Evolutionary conservation across 2,888 invertebrate species (phyloP), one percentile per base, ranked within the genome.

Genomic region (Eilema caniola): DNA sequence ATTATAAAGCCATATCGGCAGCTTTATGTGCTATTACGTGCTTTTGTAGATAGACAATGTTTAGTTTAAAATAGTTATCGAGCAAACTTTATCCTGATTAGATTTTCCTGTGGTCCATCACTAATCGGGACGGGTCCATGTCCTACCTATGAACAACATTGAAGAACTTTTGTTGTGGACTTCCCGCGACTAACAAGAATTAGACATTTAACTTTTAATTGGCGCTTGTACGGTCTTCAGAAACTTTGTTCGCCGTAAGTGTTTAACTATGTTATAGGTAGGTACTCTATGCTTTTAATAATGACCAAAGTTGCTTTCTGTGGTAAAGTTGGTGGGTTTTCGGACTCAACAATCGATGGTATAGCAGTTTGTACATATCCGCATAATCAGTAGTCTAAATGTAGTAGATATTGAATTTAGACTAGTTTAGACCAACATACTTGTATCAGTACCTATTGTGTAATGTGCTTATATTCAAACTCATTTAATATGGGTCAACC

Each of bases 141-240:
- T 86, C 84, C 75, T 87, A 89, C 86, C 89, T 88, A 86, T 85
- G 83, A 81, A 76, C 70, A 83, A 85, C 83, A 84, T 78, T 84
- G 85, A 87, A 88, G 87, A 93, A 93, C 90, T 92, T 93, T 89
- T 85, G 93, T 92, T 92, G 87, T 88, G 89, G 91, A 92, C 91
- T 93, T 93, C 88, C 92, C 88, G 88, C 89, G 87, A 91, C 90
- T 92, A 91, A 95, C 95, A 95, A 95, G 95, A 94, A 94, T 94
- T 93, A 94, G 93, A 92, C 95, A 95, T 95, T 95, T 93, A 95
- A 95, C 94, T 95, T 95, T 95, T 95, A 95, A 95, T 95, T 95
- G 95, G 94, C 87, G 93, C 93, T 94, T 94, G 95, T 95, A 91
- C 90, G 91, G 91, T 93, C 90, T 93, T 94, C 92, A 88, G 90